phyloP scores from a whole-genome alignment of 2,113 vertebrate genomes.

The Cochlearius cochlearius region DNA sequence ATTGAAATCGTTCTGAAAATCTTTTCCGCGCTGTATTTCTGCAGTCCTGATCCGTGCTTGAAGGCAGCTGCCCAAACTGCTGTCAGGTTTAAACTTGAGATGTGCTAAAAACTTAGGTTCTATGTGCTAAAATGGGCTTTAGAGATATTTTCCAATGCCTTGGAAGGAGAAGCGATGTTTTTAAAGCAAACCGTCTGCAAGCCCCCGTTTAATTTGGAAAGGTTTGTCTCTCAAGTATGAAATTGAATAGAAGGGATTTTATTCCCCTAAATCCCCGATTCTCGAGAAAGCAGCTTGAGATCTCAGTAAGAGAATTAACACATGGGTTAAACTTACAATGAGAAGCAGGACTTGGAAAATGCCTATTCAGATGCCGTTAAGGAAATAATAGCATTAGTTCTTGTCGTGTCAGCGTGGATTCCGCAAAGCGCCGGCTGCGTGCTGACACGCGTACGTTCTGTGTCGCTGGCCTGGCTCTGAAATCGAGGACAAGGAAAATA shows the following conservation, averaged over 20 bases:
- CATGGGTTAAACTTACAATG: slow-evolving; percentile 46
- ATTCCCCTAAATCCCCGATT: slow-evolving; percentile 27
- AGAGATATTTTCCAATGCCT: neutral
- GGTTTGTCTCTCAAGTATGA: slow-evolving; percentile 24
- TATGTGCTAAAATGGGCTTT: neutral
- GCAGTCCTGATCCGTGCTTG: neutral
- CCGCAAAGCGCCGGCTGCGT: neutral
- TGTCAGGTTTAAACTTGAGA: neutral
- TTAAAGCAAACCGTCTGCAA: neutral
- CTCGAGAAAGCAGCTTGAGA: slow-evolving; percentile 60
- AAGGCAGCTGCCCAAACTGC: neutral
- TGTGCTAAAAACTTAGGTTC: neutral
- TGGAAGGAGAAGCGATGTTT: neutral
- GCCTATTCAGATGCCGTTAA: slow-evolving; percentile 43
- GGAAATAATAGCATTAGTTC: slow-evolving; percentile 66
- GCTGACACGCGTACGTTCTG: neutral
- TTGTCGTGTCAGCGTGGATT: slow-evolving; percentile 42
- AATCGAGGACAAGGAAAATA: slow-evolving; percentile 21
- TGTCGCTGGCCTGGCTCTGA: neutral
- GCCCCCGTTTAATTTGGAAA: neutral
- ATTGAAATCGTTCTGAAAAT: neutral
- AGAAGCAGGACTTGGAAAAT: slow-evolving; percentile 34
- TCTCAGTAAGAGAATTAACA: slow-evolving; percentile 64
- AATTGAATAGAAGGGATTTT: slow-evolving; percentile 50
- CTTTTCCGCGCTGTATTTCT: neutral